Percentiles rank a stretch among this genome's conserved stretches.
Conservation (phyloP, 2,113 vertebrate species). For the Lipophrys pholis region DNA sequence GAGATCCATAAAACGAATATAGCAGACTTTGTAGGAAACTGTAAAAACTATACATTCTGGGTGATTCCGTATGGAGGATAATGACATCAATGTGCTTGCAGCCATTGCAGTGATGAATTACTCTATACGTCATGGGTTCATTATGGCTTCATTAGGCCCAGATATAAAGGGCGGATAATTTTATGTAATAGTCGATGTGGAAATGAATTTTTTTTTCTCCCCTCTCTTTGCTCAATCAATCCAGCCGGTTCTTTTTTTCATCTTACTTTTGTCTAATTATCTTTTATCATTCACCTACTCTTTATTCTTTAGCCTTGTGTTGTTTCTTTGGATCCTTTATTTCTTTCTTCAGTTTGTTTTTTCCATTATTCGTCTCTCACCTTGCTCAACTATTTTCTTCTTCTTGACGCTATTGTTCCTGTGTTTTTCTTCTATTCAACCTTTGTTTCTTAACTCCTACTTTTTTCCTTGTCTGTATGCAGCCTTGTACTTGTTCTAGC, state of each 20-base stretch:
- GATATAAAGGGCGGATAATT: slow-evolving; percentile 48
- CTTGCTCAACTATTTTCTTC: neutral
- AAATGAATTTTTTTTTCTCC: slow-evolving; percentile 43
- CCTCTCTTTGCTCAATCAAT: slow-evolving; percentile 44
- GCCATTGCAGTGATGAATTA: slow-evolving; percentile 42
- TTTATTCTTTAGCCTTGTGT: slow-evolving; percentile 16
- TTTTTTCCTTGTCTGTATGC: slow-evolving; percentile 7
- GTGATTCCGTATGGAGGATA: slow-evolving; percentile 38
- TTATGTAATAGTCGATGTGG: slow-evolving; percentile 30
- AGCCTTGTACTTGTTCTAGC: neutral
- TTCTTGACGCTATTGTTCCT: no score
- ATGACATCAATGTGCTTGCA: slow-evolving; percentile 25
- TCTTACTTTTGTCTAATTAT: slow-evolving; percentile 44
- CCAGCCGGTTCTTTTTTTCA: slow-evolving; percentile 13
- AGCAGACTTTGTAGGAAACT: no score
- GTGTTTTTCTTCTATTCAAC: slow-evolving; percentile 22
- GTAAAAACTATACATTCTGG: slow-evolving; percentile 34
- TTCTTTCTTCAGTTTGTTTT: neutral
- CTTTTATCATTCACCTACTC: slow-evolving; percentile 27
- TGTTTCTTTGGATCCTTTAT: slow-evolving; percentile 2
- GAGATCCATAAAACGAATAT: no score
- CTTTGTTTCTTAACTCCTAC: slow-evolving; percentile 9
- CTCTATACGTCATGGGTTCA: slow-evolving; percentile 37
- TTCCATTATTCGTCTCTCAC: neutral
- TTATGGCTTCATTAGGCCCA: slow-evolving; percentile 51